phyloP scores from a whole-genome alignment of 92 coral and sea anemone species.

The Ricordea florida region DNA sequence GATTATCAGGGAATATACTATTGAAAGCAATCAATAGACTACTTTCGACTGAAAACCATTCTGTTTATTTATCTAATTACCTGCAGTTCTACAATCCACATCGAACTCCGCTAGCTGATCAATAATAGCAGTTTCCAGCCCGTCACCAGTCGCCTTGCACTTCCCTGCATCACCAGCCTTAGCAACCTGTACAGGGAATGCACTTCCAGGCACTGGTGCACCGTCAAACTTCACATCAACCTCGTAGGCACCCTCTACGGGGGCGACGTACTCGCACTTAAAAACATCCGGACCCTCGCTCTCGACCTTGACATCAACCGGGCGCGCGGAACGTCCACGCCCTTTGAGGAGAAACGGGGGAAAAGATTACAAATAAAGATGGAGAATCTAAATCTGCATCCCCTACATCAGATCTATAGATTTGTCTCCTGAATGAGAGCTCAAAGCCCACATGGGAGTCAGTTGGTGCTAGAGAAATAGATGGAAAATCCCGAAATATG shows the following conservation, averaged over 20 bases:
- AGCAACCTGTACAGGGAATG: slow-evolving; percentile 87
- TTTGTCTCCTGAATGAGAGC: too few species aligned
- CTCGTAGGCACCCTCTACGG: slow-evolving; percentile 85
- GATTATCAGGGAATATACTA: too few species aligned
- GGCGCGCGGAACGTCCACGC: slow-evolving; percentile 74
- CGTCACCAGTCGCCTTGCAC: slow-evolving; percentile 94
- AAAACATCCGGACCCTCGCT: slow-evolving; percentile 82
- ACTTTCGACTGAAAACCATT: too few species aligned
- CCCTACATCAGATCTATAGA: too few species aligned
- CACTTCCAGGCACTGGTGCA: slow-evolving; percentile 87
- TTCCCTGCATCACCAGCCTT: slow-evolving; percentile 93
- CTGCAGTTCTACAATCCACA: slow-evolving; percentile 94
- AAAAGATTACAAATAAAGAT: background rate
- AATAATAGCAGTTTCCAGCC: slow-evolving; percentile 86
- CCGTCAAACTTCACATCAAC: slow-evolving; percentile 94
- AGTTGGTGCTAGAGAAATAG: too few species aligned
- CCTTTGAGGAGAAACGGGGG: background rate
- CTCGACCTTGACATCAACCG: slow-evolving; percentile 81
- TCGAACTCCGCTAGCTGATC: slow-evolving; percentile 93
- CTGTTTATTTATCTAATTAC: too few species aligned
- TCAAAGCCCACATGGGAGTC: too few species aligned
- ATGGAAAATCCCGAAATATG: too few species aligned
- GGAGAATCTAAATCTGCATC: background rate
- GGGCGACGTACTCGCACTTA: slow-evolving; percentile 91
- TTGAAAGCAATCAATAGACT: too few species aligned